A percentile compares a stretch with the other conserved stretches of the same genome.
Conservation (phyloP, 2,113 vertebrate genomes). For the Syngnathus floridae region DNA sequence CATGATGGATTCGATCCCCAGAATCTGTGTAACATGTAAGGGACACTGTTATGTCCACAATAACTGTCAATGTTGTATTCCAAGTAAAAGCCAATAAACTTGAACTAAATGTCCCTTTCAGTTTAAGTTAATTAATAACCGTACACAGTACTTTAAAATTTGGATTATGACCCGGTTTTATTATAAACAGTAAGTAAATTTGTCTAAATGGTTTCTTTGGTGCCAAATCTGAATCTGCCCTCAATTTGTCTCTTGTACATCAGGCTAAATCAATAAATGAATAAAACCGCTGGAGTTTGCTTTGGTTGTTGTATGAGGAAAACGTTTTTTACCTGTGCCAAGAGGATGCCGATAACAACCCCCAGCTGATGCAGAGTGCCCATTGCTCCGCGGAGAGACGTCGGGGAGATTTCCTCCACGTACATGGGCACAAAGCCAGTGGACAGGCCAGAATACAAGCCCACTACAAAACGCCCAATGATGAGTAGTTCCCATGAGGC, state of each 20-base stretch:
- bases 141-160: background rate
- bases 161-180: too few species aligned
- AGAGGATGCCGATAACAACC: constrained; percentile 87
- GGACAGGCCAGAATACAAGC: constrained; percentile 87
- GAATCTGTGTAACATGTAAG: constrained; percentile 69
- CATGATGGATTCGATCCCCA: constrained; percentile 87
- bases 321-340: constrained; percentile 78
- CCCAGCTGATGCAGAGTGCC: constrained; percentile 94
- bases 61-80: background rate
- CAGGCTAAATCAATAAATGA: too few species aligned
- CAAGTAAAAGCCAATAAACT: background rate
- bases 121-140: background rate
- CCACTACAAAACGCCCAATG: constrained; percentile 84
- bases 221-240: too few species aligned
- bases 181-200: too few species aligned
- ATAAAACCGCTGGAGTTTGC: too few species aligned
- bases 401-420: constrained; percentile 88
- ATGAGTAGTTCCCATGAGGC: constrained; percentile 92
- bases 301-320: background rate
- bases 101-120: background rate
- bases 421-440: constrained; percentile 97
- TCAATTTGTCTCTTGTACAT: too few species aligned
- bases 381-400: constrained; percentile 81
- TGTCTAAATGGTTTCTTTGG: too few species aligned
- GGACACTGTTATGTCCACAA: background rate